phyloP scores from a whole-genome alignment of 2,888 invertebrate species.

The Lottia scabra region DNA sequence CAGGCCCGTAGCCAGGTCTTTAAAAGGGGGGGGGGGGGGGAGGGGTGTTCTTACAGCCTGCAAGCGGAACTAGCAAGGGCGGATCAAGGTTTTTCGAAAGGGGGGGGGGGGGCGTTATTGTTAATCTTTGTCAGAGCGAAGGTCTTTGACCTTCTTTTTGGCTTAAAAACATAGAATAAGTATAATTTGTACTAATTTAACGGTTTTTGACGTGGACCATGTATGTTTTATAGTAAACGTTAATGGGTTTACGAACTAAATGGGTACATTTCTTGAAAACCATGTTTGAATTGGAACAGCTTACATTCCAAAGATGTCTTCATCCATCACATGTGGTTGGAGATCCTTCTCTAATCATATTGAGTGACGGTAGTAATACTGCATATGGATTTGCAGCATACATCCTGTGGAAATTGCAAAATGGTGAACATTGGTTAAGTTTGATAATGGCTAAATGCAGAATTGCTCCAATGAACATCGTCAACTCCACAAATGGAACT shows the following conservation, averaged over 20 bases:
- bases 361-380: slow-evolving; percentile 5
- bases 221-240: slow-evolving; percentile 6
- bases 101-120: no score
- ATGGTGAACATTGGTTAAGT: slow-evolving; percentile 3
- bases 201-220: no score
- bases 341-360: slow-evolving; percentile 8
- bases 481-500: slow-evolving; percentile 17
- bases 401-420: slow-evolving; percentile 10
- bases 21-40: no score
- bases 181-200: no score
- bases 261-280: slow-evolving; percentile 7
- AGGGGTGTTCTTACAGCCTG: no score
- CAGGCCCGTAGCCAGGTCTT: no score
- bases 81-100: no score
- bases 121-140: no score
- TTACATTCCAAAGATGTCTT: slow-evolving; percentile 5
- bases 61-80: no score
- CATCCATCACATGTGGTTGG: not conserved
- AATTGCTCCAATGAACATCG: slow-evolving; percentile 11
- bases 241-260: slow-evolving; percentile 7
- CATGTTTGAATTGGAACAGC: slow-evolving; percentile 11
- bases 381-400: slow-evolving; percentile 18
- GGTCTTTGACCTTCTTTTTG: no score
- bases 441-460: slow-evolving; percentile 15
- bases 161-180: no score